Evolutionary conservation across 1,140 invertebrate genomes (phyloP).

Genomic region (Drosophila gunungcola): DNA sequence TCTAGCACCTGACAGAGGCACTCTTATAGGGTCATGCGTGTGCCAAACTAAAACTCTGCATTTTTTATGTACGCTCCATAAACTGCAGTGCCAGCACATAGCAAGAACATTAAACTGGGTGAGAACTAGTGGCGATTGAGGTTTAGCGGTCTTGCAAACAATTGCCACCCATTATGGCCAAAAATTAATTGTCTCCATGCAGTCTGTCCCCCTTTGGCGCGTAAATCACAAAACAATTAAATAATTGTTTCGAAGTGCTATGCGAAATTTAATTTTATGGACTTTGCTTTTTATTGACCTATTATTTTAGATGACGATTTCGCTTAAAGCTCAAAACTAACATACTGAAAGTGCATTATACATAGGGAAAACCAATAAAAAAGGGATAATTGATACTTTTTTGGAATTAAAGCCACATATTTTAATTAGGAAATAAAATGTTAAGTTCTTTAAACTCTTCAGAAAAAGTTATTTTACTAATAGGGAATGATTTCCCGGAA

Average conservation of each 20-base stretch:
- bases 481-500: too few species aligned
- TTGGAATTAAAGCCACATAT: too few species aligned
- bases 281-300: conserved; percentile 12
- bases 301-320: too few species aligned
- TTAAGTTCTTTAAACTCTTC: too few species aligned
- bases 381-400: too few species aligned
- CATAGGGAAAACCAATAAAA: too few species aligned
- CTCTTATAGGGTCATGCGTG: conserved; percentile 26
- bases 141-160: not conserved
- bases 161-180: not conserved
- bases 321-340: too few species aligned
- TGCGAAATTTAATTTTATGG: not conserved
- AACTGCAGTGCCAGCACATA: conserved; percentile 22
- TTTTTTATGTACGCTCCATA: conserved; percentile 4
- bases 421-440: too few species aligned
- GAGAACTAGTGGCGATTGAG: not conserved
- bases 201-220: conserved; percentile 12
- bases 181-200: conserved; percentile 8
- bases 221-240: conserved; percentile 17
- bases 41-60: conserved; percentile 14
- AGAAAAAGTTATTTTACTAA: too few species aligned
- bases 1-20: not conserved
- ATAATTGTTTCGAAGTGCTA: conserved; percentile 8
- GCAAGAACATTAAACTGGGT: conserved; percentile 7
- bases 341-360: too few species aligned